Evolutionary conservation across 2,888 invertebrate genomes (phyloP), one percentile per base, ranked within the genome.

Genomic region (Loripinus fragilis): DNA sequence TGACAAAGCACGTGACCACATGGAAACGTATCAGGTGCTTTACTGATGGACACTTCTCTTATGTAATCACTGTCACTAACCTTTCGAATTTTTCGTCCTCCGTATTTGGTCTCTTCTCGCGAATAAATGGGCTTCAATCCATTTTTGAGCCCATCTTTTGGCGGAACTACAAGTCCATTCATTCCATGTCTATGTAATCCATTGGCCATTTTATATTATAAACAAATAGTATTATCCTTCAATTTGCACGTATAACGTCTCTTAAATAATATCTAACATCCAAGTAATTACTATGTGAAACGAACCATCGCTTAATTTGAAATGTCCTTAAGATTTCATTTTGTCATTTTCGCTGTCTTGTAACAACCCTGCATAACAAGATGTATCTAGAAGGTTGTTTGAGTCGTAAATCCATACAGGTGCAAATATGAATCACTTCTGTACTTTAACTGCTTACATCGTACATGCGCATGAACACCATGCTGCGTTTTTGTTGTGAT

Each of bases 1-100:
- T 91, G 91, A 80, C 91, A 91, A 28, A 91, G 77, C 33, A 89
- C 86, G 83, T 91, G 91, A 17, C 90, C 90, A 72, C 91, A 91
- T 17, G 91, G 90, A 64, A 91, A 91, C n/a, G 89, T 91, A 76
- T 91, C 91, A 23, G 91, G 90, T 2, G 90, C 90, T 35, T 88
- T 85, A n/a, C 88, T 85, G 60, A 89, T 87, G 55, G 90, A 88
- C 8, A 91, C 84, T 60, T 86, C 85, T 55, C 87, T 71, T n/a
- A 86, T 82, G 76, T 90, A 90, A 66, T 89, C 89, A 28, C 85
- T 85, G 71, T 85, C 87, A 50, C 81, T 81, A 23, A 84, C 80
- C 70, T 81, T 81, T 20, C 81, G 79, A 17, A 84, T 71, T 60
- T 81, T 75, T 30, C 81, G 70, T 15, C 80, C 83, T 28, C 78